phyloP scores from a whole-genome alignment of 2,888 invertebrate genomes.

The Glyphotaelius pellucidus region DNA sequence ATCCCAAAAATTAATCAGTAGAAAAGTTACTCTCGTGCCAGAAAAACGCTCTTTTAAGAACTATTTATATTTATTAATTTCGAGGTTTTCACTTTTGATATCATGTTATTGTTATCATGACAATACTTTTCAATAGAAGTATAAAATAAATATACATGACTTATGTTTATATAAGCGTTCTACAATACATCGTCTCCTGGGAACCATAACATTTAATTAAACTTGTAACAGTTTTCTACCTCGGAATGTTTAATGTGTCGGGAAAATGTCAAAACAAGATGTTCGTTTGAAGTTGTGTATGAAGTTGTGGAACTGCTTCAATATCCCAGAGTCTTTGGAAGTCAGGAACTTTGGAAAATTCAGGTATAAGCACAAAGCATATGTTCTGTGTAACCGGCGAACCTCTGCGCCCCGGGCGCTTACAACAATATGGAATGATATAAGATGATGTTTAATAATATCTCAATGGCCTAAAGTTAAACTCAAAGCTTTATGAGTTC shows the following conservation, averaged over 20 bases:
- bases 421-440: background rate
- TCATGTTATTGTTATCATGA: no score
- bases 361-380: conserved; percentile 20
- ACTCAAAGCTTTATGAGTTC: background rate
- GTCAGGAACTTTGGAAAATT: conserved; percentile 29
- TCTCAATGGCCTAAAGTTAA: background rate
- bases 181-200: no score
- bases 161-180: no score
- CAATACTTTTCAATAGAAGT: no score
- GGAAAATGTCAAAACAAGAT: conserved; percentile 21
- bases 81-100: no score
- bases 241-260: background rate
- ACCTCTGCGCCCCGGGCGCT: background rate
- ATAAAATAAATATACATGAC: no score
- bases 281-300: conserved; percentile 10
- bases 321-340: conserved; percentile 25
- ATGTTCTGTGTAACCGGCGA: background rate
- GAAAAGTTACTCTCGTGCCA: no score
- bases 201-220: background rate
- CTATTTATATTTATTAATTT: no score
- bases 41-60: no score
- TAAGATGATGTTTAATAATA: background rate
- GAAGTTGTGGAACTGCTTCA: conserved; percentile 34
- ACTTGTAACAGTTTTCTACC: conserved; percentile 9
- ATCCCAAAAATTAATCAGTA: no score